phyloP scores from a whole-genome alignment of 2,888 invertebrate species.

The Pandemis cinnamomeana region DNA sequence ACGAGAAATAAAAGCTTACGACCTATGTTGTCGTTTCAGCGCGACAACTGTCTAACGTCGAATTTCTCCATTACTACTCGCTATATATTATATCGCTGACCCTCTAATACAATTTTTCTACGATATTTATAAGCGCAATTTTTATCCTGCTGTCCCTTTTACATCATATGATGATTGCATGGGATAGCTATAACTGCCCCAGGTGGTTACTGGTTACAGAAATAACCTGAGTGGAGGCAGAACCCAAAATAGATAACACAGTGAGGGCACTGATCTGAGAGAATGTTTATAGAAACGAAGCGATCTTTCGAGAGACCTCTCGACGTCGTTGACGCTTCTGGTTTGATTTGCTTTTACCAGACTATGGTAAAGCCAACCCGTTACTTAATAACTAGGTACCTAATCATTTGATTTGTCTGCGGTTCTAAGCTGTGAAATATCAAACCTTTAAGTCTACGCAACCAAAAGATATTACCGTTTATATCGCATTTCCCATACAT shows the following conservation, averaged over 20 bases:
- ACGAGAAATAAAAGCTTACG: not conserved
- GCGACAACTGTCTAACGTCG: constrained; percentile 18
- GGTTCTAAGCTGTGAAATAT: no score
- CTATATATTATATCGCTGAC: not conserved
- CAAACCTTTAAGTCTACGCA: no score
- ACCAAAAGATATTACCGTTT: no score
- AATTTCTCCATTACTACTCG: not conserved
- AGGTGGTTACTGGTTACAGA: constrained; percentile 5
- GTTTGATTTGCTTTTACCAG: not conserved
- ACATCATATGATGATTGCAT: not conserved
- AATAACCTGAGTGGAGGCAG: constrained; percentile 3
- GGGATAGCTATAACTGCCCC: constrained; percentile 23
- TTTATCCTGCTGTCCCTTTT: constrained; percentile 16
- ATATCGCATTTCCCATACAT: no score
- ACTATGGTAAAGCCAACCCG: not conserved
- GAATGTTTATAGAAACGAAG: constrained; percentile 13
- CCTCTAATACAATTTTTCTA: not conserved
- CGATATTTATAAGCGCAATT: not conserved
- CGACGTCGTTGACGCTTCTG: not conserved
- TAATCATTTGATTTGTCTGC: no score
- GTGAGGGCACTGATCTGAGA: constrained; percentile 8
- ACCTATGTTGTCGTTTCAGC: constrained; percentile 22
- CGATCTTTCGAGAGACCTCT: constrained; percentile 29
- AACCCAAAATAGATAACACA: constrained; percentile 30
- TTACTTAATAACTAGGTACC: no score